A percentile compares a stretch with the other conserved stretches of the same genome.
Evolutionary conservation across 2,113 vertebrate genomes (phyloP).

Genomic region (Machaerirhynchus nigripectus): DNA sequence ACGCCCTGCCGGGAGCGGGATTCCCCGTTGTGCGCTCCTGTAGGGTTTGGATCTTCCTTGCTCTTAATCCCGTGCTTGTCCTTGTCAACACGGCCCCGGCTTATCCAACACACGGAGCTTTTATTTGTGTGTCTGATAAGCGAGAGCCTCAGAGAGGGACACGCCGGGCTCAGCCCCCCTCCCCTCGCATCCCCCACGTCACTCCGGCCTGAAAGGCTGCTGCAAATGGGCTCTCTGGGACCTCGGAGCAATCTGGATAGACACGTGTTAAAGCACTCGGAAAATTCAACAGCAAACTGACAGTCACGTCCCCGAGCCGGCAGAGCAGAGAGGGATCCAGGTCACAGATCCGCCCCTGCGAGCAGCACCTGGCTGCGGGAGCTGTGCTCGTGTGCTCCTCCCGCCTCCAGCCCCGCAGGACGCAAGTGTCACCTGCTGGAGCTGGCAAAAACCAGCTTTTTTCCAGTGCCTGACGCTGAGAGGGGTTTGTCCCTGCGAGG

Average conservation of each 20-base stretch:
- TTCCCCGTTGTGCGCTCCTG: rapidly evolving
- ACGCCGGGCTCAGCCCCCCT: background rate
- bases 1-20: rapidly evolving
- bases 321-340: background rate
- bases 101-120: background rate
- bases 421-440: background rate
- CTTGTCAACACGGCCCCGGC: background rate
- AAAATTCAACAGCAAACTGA: background rate
- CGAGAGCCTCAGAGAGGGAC: background rate
- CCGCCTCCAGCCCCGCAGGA: rapidly evolving
- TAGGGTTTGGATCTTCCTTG: background rate
- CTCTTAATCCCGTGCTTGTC: background rate
- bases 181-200: background rate
- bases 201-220: background rate
- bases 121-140: background rate
- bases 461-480: rapidly evolving
- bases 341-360: rapidly evolving
- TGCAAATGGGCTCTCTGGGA: background rate
- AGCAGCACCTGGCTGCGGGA: background rate
- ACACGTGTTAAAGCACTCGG: background rate
- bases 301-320: rapidly evolving
- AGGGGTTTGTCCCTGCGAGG: rapidly evolving
- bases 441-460: background rate
- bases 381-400: background rate
- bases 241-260: rapidly evolving